These are phyloP conservation scores for Ageneiosus marmoratus DNA, from an alignment of 2,113 vertebrate species.

Conservation along the genomic window DNA sequence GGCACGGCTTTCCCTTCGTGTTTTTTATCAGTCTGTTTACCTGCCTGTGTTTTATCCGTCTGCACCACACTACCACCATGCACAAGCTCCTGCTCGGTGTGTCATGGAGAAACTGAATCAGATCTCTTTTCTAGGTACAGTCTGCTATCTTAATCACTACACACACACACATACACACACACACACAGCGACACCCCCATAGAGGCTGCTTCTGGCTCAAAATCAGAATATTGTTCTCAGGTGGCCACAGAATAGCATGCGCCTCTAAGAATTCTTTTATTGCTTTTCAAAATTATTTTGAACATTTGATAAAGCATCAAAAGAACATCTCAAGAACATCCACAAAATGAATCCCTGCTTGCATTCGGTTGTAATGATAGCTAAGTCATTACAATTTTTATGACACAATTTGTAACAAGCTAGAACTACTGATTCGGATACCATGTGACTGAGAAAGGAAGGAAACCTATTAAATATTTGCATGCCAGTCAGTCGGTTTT, in stretches of 20 bases:
- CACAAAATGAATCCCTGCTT: not conserved
- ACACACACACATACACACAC: conserved; percentile 22
- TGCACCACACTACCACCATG: not conserved
- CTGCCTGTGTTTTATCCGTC: conserved; percentile 32
- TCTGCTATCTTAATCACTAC: conserved; percentile 13
- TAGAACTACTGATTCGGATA: no score
- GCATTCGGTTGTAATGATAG: not conserved
- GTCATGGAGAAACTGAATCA: conserved; percentile 2
- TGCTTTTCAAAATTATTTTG: not conserved
- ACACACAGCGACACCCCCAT: conserved; percentile 3
- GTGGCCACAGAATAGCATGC: not conserved
- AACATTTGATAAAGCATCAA: not conserved
- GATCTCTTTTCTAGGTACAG: conserved; percentile 8
- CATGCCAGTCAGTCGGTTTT: no score
- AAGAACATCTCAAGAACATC: no score
- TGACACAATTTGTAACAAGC: no score
- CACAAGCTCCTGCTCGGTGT: conserved; percentile 7
- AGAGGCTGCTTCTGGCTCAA: not conserved
- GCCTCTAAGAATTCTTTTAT: not conserved
- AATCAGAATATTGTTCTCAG: not conserved
- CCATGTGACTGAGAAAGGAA: no score
- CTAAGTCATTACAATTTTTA: no score
- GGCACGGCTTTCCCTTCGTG: conserved; percentile 10
- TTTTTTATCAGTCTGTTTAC: conserved; percentile 25
- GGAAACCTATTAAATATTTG: not conserved